Base-by-base conservation (phyloP, 2,888 invertebrate species). In the Patella pellucida region DNA sequence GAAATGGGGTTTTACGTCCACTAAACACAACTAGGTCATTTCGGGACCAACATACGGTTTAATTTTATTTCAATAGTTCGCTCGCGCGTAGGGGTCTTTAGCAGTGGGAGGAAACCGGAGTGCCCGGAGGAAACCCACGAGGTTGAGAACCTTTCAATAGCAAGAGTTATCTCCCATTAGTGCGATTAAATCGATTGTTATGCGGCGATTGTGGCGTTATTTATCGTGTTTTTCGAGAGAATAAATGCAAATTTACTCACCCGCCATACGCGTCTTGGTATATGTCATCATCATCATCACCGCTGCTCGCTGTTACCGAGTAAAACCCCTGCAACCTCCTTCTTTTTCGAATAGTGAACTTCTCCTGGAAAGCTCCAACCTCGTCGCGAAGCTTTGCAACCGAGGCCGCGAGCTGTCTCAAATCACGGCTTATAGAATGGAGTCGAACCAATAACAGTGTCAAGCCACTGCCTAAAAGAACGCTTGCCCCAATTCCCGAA, bases 241-340 rank as follows among this genome's bases (percentile, higher is more conserved):
- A 9, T 9, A 41, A 41, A 41, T 41, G 41, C 41, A 41, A 27
- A 52, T 19, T 31, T 67, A 69, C 73, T 70, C 81, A 85, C 85
- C 85, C 85, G 75, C 82, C 85, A 75, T 82, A 78, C 11, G 87
- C 87, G 75, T 90, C 89, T 77, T 84, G 86, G 82, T 84, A 90
- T 52, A 82, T 83, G 56, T 89, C 89, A 71, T 89, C 88, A 41
- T 87, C 86, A 54, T 88, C 88, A 19, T 87, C 88, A 52, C 86
- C 87, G 78, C 86, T 86, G 73, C 86, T 86, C 52, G 83, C 82
- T 67, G 78, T 77, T 1, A 82, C 80, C 19, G 85, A 84, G 75
- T 85, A 84, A 73, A 82, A 85, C 15, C 84, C 56, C 80, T 73
- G 69, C 76, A 76, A 52, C 76, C 68, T 27, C 56, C 56, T 51